Conservation (phyloP, 2,888 invertebrate genomes). For the Apamea epomidion region DNA sequence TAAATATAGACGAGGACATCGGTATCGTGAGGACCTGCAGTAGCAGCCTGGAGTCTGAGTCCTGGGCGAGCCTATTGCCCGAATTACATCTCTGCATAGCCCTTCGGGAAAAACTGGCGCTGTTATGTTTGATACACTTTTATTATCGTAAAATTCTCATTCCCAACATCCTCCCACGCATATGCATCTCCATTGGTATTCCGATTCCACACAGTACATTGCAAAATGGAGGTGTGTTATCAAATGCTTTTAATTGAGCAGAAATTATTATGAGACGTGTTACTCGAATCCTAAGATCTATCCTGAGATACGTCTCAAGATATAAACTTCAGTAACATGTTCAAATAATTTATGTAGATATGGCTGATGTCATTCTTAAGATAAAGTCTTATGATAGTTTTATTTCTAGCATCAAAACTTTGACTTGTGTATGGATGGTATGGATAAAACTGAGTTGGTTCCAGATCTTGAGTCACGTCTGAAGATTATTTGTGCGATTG, state of each 20-base stretch:
- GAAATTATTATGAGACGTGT: conserved; percentile 61
- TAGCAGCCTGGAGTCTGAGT: too few relatives aligned
- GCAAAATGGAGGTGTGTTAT: conserved; percentile 57
- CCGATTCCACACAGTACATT: conserved; percentile 30
- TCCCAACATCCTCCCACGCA: conserved; percentile 10
- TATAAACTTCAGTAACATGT: conserved; percentile 42
- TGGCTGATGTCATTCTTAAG: conserved; percentile 34
- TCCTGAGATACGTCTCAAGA: conserved; percentile 26
- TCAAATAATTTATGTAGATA: conserved; percentile 55
- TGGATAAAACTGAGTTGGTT: conserved; percentile 13
- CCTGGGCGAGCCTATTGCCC: too few relatives aligned
- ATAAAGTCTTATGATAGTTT: conserved; percentile 51
- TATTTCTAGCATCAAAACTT: conserved; percentile 50
- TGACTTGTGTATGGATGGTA: conserved; percentile 40
- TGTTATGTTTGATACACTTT: not conserved
- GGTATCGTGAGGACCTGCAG: too few relatives aligned
- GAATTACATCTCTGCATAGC: too few relatives aligned
- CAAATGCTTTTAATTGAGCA: conserved; percentile 64
- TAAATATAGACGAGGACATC: too few relatives aligned
- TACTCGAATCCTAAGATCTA: conserved; percentile 32
- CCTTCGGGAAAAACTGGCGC: too few relatives aligned
- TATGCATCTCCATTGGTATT: conserved; percentile 34
- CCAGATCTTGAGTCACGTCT: not conserved
- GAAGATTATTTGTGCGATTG: conserved; percentile 14
- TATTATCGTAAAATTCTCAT: conserved; percentile 21